Base-by-base conservation (phyloP, 2,888 invertebrate genomes). In the Tenthredo notha region DNA sequence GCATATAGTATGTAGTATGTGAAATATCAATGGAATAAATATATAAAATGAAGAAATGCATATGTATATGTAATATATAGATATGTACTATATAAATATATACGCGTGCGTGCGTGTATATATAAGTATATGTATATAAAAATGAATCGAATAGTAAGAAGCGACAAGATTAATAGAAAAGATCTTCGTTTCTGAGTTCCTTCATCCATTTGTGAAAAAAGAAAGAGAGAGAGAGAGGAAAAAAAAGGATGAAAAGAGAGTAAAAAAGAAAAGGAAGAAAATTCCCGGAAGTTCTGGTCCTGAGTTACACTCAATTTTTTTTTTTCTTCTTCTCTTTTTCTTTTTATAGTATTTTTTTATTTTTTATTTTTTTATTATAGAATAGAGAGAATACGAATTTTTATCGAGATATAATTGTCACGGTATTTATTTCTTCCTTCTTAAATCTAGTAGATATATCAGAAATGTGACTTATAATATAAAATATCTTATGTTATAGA, bases 101-200 rank as follows among this genome's bases (percentile, higher is more conserved):
- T 21, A 12, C n/a, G n/a, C n/a, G n/a, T n/a, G 9, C 21, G 1
- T 10, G 10, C 21, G 21, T 61, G 6, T 6, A 6, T n/a, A n/a
- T 21, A 58, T 21, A 12, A 21, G 21, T 61, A 25, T 25, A 9
- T 25, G 12, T 61, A 25, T 61, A 25, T 61, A 61, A 61, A 61
- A 61, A 61, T 61, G 61, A 61, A 61, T 61, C 25, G 61, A 61
- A 54, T 54, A 54, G 54, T 54, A 54, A 61, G 25, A 61, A 61
- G 25, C 61, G 61, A 61, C 61, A 61, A 61, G 61, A 61, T 61
- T 61, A 61, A 61, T 61, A 61, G 61, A 25, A 61, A 61, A 61
- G 61, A 61, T 25, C 61, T 61, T 61, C 21, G 25, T 25, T 61
- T 61, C 61, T 25, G 61, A 61, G 61, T 61, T 25, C 25, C 25